Percentiles rank a stretch among this genome's conserved stretches.
Conservation (phyloP, 2,797 vertebrate genomes). For the Gymnopithys bicolor region DNA sequence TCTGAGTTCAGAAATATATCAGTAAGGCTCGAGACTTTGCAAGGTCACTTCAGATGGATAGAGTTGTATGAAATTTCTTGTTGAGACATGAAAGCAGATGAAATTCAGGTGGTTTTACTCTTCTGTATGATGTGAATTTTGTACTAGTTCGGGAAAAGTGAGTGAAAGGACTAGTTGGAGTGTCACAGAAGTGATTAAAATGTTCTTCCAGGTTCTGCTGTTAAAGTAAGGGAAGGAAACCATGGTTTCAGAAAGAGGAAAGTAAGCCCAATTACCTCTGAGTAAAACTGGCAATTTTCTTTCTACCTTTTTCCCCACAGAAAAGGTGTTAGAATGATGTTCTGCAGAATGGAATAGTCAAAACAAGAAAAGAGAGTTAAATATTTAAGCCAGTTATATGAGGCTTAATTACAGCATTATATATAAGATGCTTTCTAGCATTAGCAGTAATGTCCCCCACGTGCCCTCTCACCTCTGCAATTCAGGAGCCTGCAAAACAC, state of each 20-base stretch:
- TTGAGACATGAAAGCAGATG: slow-evolving; percentile 19
- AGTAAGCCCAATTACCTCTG: neutral
- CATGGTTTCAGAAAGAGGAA: neutral
- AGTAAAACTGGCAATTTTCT: neutral
- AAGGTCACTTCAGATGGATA: neutral
- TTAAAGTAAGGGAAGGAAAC: neutral
- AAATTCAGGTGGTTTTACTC: neutral
- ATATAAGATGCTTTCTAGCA: neutral
- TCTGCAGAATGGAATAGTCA: neutral
- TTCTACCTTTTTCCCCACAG: neutral
- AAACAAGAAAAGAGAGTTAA: neutral
- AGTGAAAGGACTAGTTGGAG: neutral
- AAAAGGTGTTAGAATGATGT: accelerated
- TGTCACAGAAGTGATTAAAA: slow-evolving; percentile 1
- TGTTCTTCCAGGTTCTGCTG: neutral
- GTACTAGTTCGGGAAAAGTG: neutral
- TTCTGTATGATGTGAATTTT: neutral
- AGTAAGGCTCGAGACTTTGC: neutral
- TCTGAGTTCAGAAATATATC: neutral
- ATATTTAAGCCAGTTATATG: neutral
- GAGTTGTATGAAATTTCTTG: neutral
- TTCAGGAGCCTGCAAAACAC: neutral
- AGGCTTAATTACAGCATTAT: neutral
- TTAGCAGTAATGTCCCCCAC: neutral
- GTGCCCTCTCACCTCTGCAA: neutral